A percentile compares a stretch with the other conserved stretches of the same genome.
These are phyloP conservation scores for Melipona beecheii DNA, from an alignment of 2,888 invertebrate genomes.

Conservation along the genomic window DNA sequence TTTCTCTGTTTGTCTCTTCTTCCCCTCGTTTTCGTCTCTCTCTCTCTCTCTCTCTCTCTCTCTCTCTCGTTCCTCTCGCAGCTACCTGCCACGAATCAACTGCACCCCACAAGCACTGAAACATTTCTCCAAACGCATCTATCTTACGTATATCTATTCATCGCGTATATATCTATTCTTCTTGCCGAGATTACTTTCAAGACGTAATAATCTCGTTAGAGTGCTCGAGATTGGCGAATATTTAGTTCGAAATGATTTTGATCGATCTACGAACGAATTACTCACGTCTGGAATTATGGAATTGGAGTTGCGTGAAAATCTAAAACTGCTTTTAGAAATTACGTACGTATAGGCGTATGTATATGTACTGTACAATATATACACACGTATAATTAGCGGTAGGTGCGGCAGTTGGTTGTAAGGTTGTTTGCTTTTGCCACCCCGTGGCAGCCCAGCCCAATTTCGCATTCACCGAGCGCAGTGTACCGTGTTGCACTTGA, in stretches of 20 bases:
- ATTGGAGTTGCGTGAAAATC: conserved; percentile 12
- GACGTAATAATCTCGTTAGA: not conserved
- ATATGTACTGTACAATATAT: too few relatives aligned
- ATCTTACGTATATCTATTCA: too few relatives aligned
- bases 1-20: too few relatives aligned
- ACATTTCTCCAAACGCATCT: not conserved
- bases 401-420: not conserved
- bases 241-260: not conserved
- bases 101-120: not conserved
- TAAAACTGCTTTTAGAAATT: conserved; percentile 2
- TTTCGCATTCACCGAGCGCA: conserved; percentile 53
- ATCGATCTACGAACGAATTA: not conserved
- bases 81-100: not conserved
- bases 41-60: too few relatives aligned
- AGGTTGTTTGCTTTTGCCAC: conserved; percentile 40
- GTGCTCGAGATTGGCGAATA: not conserved
- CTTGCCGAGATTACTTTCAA: not conserved
- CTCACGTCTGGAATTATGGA: conserved; percentile 3
- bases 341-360: too few relatives aligned
- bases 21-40: not conserved
- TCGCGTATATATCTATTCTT: too few relatives aligned
- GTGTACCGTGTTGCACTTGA: conserved; percentile 48
- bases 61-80: too few relatives aligned
- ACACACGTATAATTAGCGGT: conserved; percentile 18
- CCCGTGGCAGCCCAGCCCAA: conserved; percentile 14